Evolutionary conservation across 2,797 vertebrate genomes (phyloP), one percentile per base, ranked within the genome.

Genomic region (Microctenopoma steveboyesi): DNA sequence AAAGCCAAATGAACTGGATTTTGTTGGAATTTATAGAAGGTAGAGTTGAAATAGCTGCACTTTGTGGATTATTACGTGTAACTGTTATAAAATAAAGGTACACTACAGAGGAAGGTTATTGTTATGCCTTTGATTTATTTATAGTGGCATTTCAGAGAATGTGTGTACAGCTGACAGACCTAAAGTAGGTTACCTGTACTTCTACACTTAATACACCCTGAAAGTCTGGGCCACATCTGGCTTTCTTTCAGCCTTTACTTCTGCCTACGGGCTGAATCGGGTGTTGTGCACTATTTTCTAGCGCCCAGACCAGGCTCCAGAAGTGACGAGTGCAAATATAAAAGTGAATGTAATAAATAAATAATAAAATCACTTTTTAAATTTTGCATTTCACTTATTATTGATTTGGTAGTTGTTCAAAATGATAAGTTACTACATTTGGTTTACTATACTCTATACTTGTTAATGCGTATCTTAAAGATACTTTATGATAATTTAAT

Each of bases 221-320:
- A 89, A 86, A 63, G 79, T 83, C 79, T 11, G n/a, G 77, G 86
- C 0, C 88, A 73, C 90, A 92, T 89, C 89, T 92, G 87, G 81
- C 74, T 85, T 49, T 67, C 53, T 55, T 74, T 82, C 79, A 83
- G 79, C 74, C 75, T 79, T 71, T 46, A 30, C 81, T 89, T 56
- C 69, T 70, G 53, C 83, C 86, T 81, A 63, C 30, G 66, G 85
- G 88, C 85, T 83, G 63, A 70, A 64, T 81, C 68, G 63, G 54
- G 55, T 75, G 64, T 76, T 48, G 52, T 72, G 70, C 81, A 59
- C 69, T 50, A 27, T 61, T 70, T 82, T 78, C 69, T 72, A 69
- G 62, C 57, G 62, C 37, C 52, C 69, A 72, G 83, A 84, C 82
- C 84, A 71, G 72, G 56, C 39, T 65, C 14, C 57, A 71, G 43